Percentiles rank a stretch among this genome's conserved stretches.
phyloP scores from a whole-genome alignment of 2,113 vertebrate genomes.

The Pterocles orientalis region DNA sequence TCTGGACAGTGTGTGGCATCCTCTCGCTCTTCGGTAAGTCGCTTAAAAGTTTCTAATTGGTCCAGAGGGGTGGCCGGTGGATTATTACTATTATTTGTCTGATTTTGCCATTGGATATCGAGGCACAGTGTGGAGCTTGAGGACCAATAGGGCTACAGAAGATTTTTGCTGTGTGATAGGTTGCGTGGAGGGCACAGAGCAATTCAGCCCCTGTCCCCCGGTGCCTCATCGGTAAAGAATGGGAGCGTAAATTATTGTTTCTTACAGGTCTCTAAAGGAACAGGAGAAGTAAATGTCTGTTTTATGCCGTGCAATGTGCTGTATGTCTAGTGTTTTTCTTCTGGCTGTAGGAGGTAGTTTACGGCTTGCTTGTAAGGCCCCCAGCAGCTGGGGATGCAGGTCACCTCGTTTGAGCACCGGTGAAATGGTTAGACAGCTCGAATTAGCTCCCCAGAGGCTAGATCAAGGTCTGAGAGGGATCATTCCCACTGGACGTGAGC shows the following conservation, averaged over 20 bases:
- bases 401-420: neutral
- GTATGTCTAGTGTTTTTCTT: neutral
- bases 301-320: neutral
- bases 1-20: slow-evolving; percentile 91
- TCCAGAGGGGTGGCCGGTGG: neutral
- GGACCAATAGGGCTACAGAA: slow-evolving; percentile 19
- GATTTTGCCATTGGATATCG: slow-evolving; percentile 40
- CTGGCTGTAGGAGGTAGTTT: neutral
- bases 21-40: slow-evolving; percentile 95
- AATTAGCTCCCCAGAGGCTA: neutral
- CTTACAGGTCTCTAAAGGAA: neutral
- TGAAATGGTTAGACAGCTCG: neutral
- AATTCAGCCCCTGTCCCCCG: neutral
- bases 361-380: neutral
- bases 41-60: slow-evolving; percentile 45
- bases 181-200: neutral
- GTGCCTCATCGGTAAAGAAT: accelerated
- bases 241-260: neutral
- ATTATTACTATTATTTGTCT: neutral
- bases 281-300: neutral
- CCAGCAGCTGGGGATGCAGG: neutral
- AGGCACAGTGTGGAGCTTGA: neutral
- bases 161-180: neutral
- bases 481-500: neutral
- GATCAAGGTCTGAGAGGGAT: neutral